Conservation (phyloP, 2,888 invertebrate species). For the Ryuthela nishihirai region DNA sequence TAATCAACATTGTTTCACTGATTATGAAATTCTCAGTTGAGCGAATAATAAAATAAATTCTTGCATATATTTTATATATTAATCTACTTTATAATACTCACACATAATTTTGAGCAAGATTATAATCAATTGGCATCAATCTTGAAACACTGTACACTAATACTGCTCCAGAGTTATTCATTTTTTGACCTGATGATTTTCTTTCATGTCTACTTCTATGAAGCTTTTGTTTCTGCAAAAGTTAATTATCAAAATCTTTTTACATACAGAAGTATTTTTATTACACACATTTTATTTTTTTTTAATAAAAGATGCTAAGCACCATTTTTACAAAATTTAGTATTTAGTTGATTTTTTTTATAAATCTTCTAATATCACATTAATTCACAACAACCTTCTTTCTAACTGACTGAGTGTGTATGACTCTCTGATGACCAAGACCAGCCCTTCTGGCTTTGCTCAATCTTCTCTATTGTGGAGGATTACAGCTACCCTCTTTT, state of each 20-base stretch:
- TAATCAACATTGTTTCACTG: not conserved
- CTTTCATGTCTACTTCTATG: conserved; percentile 25
- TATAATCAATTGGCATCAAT: conserved; percentile 72
- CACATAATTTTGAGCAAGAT: conserved; percentile 79
- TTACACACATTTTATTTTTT: too few relatives aligned
- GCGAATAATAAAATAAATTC: not conserved
- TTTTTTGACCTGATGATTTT: conserved; percentile 20
- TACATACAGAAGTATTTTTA: not conserved
- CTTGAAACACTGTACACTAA: conserved; percentile 64
- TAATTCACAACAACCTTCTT: too few relatives aligned
- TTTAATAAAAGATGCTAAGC: not conserved
- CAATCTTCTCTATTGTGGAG: too few relatives aligned
- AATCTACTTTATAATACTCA: conserved; percentile 47
- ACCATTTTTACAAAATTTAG: not conserved
- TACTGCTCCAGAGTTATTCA: conserved; percentile 56
- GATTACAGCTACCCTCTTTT: too few relatives aligned
- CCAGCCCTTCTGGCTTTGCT: too few relatives aligned
- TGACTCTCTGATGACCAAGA: too few relatives aligned
- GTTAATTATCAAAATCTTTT: not conserved
- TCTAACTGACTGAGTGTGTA: too few relatives aligned
- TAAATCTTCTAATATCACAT: too few relatives aligned
- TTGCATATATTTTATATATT: not conserved
- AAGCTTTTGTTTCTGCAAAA: conserved; percentile 29
- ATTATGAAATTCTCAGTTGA: not conserved
- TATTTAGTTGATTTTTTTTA: too few relatives aligned